Conservation (phyloP, 2,797 vertebrate genomes). For the Notolepis coatsorum region DNA sequence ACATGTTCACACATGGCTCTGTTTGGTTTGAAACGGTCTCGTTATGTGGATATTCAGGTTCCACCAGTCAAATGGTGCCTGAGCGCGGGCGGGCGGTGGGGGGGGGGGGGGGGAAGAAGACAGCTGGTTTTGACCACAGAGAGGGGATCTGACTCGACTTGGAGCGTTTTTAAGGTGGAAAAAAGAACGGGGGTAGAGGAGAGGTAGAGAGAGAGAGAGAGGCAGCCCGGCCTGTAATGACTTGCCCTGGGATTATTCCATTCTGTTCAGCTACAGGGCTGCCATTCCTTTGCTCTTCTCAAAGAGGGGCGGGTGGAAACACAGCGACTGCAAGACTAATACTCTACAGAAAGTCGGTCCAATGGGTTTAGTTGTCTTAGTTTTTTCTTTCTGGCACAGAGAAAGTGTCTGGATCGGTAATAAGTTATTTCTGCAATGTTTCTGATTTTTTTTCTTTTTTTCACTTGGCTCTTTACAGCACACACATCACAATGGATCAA, state of each 20-base stretch:
- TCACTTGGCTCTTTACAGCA: conserved; percentile 1
- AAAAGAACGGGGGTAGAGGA: conserved; percentile 32
- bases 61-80: conserved; percentile 30
- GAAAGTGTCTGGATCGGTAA: background rate
- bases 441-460: conserved; percentile 22
- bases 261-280: conserved; percentile 60
- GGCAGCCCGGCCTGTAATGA: conserved; percentile 69
- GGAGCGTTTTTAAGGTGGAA: conserved; percentile 53
- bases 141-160: conserved; percentile 49
- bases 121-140: conserved; percentile 60
- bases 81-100: conserved; percentile 22
- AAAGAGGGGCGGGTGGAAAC: conserved; percentile 28
- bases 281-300: conserved; percentile 62
- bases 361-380: background rate
- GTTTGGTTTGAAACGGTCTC: conserved; percentile 13
- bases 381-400: conserved; percentile 6
- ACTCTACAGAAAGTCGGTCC: background rate
- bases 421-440: background rate
- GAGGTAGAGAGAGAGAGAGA: too few species aligned
- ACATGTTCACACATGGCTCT: conserved; percentile 19
- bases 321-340: conserved; percentile 23
- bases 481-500: background rate
- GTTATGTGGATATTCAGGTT: conserved; percentile 59
- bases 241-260: conserved; percentile 73
- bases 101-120: too few species aligned